A percentile compares a stretch with the other conserved stretches of the same genome.
Evolutionary conservation across 2,113 vertebrate genomes (phyloP).

Genomic region (Phalacrocorax brasilianus): DNA sequence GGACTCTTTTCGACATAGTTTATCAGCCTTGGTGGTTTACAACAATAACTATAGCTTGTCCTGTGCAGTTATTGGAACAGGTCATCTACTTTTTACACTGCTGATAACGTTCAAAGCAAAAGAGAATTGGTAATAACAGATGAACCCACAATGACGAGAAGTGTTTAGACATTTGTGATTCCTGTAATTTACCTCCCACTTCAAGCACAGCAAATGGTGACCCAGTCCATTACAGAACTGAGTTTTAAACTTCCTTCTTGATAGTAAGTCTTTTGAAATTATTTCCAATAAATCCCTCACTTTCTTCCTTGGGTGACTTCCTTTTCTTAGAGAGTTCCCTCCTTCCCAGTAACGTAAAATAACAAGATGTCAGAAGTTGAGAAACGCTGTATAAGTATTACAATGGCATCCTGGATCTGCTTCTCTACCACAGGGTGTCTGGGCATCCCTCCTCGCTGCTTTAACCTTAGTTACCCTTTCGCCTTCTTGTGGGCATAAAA

Average conservation of each 20-base stretch:
- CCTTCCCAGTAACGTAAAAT: not conserved
- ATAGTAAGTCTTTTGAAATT: not conserved
- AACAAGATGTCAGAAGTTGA: not conserved
- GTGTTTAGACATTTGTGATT: not conserved
- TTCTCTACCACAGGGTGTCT: accelerated
- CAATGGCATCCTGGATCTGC: not conserved
- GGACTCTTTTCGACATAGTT: not conserved
- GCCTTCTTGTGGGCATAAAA: not conserved
- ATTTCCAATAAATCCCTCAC: not conserved
- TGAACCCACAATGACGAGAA: not conserved
- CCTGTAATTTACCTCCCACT: not conserved
- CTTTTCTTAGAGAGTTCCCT: not conserved
- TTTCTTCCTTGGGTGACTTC: not conserved
- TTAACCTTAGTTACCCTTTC: not conserved
- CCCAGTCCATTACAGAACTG: not conserved
- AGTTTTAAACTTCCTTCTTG: not conserved
- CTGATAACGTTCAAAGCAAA: not conserved
- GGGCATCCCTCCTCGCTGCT: not conserved
- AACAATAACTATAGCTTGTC: not conserved
- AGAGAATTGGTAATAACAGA: not conserved
- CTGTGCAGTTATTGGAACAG: not conserved
- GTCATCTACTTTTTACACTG: not conserved
- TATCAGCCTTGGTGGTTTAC: not conserved
- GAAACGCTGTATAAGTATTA: not conserved
- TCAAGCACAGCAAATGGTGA: not conserved